Base-by-base conservation (phyloP, 2,888 invertebrate species). In the Parapristionchus giblindavisi region DNA sequence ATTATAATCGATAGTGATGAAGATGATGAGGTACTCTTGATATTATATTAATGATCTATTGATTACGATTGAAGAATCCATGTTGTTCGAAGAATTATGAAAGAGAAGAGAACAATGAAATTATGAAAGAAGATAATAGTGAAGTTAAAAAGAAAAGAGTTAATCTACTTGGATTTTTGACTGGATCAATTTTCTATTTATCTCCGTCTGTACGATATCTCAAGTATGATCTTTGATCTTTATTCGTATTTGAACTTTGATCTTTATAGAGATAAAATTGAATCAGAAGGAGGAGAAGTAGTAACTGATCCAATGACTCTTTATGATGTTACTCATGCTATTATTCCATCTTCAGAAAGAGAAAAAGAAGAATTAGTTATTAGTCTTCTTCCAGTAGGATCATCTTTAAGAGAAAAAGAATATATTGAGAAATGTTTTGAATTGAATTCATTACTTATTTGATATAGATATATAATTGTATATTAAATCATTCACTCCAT, bases 301-400 rank as follows among this genome's bases (percentile, higher is more conserved):
- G 32, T n/a, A 27, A 36, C 21, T 38, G 24, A 29, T 14, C 32
- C 29, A n/a, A 27, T 71, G 38, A 56, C 36, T 56, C 48, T 71
- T 4, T 71, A 56, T 40, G 70, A 71, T 56, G 70, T 71, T n/a
- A 56, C 70, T 40, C 70, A 71, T 54, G 68, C 68, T 11, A 70
- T 70, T 24, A 70, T 70, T 24, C 52, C 38, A 11, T n/a, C 21
- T n/a, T 14, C 29, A 1, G 66, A 43, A 36, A 66, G 43, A 6
- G 48, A 66, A 0, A 66, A 48, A 48, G 51, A 66, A 3, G 48
- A 63, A 29, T 21, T 24, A 17, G 17, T 36, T 0, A 36, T 52
- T 1, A 24, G 36, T 52, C 34, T 68, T 6, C 52, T 68, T 6
- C 52, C 68, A 1, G 43, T 27, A 21, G 66, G 34, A 29, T 32